Evolutionary conservation across 2,113 vertebrate genomes (phyloP), one percentile per base, ranked within the genome.

Genomic region (Rhynchomys soricoides): DNA sequence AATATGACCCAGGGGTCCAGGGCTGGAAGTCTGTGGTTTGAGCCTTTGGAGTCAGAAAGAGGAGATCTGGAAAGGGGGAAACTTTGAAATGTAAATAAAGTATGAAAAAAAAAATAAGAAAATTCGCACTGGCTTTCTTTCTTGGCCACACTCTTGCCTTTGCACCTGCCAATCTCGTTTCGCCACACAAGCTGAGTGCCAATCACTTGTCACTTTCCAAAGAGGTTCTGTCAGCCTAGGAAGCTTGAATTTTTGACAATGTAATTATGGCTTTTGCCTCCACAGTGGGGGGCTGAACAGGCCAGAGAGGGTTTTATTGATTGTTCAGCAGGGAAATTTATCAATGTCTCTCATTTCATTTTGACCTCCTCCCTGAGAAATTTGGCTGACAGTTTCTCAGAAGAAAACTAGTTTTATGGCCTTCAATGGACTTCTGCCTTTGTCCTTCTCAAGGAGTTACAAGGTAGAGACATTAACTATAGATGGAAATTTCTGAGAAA

Each of bases 261-360:
- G 99, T 99, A 99, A 99, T 99, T 99, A 99, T 86, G 99, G 99
- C 98, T 98, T 99, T 98, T 98, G 98, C 98, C 98, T 99, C 98
- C 96, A 96, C 97, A 97, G 98, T 97, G 98, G 98, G 98, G 98
- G 98, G 98, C 97, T 98, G 98, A 98, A 93, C 91, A 91, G 98
- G 98, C 99, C 94, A 98, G 98, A 98, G 98, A 98, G 98, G 98
- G 96, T 99, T 99, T 99, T 99, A 99, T 99, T 99, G 99, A 99
- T 99, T 99, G 98, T 98, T 98, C 98, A 98, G 98, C 98, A 98
- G 98, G 98, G 99, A 99, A 99, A 99, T 99, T 99, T 99, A 99
- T 99, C 99, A 99, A 99, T 99, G 99, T 99, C 99, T 99, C 98
- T 96, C 96, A 97, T 97, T 99, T 98, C 93, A 89, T 98, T 98